Evolutionary conservation across 1,140 invertebrate species (phyloP), one percentile per base, ranked within the genome.

Genomic region (Mya arenaria): DNA sequence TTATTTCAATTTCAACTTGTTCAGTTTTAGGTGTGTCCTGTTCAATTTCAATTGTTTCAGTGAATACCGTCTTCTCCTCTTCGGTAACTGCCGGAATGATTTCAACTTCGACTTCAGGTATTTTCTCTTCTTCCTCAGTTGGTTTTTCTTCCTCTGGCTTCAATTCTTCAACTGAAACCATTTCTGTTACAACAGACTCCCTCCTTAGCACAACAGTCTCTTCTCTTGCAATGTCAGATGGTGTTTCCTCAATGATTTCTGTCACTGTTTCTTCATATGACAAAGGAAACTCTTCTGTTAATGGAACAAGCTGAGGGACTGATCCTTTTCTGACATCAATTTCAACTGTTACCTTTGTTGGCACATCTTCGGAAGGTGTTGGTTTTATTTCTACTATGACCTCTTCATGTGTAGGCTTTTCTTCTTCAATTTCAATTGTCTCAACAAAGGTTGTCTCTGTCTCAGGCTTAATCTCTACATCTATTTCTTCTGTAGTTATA

Each of bases 1-100:
- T 34, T 17, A 60, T 80, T 44, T 73, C 79, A 66, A 37, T 8
- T 68, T 83, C 60, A 44, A 39, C 25, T 15, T 65, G 41, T 60
- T 10, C 17, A 30, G 41, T 55, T 60, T 19, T 17, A 68, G 39
- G 65, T 62, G 30, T 32, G 6, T 3, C 28, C 28, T n/a, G n/a
- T n/a, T n/a, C n/a, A n/a, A n/a, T n/a, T n/a, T n/a, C n/a, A n/a
- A n/a, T n/a, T n/a, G n/a, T n/a, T n/a, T n/a, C n/a, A n/a, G n/a
- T n/a, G n/a, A n/a, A n/a, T n/a, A n/a, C n/a, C n/a, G 39, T 68
- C 32, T 36, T 37, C 62, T 39, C 32, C 34, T 30, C 28, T 52
- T 71, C 41, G 6, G 37, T 23, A n/a, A n/a, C 25, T 52, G 13
- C 28, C 23, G 23, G 36, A 25, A 55, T 56, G 0, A 41, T 6